Evolutionary conservation across 30 jellyfish, hydroid and myxozoan species (phyloP).

Genomic region (Mastigias papua): DNA sequence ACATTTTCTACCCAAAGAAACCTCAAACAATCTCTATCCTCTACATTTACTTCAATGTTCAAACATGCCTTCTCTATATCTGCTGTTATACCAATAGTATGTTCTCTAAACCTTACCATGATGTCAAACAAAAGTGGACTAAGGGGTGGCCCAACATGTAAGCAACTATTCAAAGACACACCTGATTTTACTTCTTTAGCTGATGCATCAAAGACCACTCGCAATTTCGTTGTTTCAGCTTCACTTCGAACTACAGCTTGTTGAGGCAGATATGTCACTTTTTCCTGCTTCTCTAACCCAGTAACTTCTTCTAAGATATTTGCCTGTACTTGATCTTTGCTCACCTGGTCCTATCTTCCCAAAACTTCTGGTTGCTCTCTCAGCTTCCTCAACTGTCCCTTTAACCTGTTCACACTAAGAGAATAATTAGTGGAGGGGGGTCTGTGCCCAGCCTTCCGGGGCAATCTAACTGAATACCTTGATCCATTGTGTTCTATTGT

Average conservation of each 20-base stretch:
- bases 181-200: constrained; percentile 25
- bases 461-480: constrained; percentile 12
- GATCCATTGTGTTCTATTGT: constrained; percentile 5
- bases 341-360: not conserved
- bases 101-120: constrained; percentile 14
- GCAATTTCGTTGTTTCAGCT: constrained; percentile 56
- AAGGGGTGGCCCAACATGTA: constrained; percentile 63
- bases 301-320: constrained; percentile 17
- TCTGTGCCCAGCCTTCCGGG: constrained; percentile 26
- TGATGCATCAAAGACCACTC: constrained; percentile 59
- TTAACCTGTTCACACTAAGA: constrained; percentile 10
- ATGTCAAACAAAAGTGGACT: constrained; percentile 50
- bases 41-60: constrained; percentile 19
- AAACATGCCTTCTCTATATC: constrained; percentile 59
- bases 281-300: constrained; percentile 1
- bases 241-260: constrained; percentile 48
- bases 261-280: constrained; percentile 35
- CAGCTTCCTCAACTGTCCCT: constrained; percentile 12
- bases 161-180: constrained; percentile 42
- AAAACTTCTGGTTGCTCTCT: constrained; percentile 9
- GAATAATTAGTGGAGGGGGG: constrained; percentile 24
- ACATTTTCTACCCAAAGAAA: constrained; percentile 61
- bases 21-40: constrained; percentile 58
- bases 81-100: constrained; percentile 4
- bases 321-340: not conserved